Evolutionary conservation across 2,113 vertebrate genomes (phyloP).

Genomic region (Sinosuthora webbiana): DNA sequence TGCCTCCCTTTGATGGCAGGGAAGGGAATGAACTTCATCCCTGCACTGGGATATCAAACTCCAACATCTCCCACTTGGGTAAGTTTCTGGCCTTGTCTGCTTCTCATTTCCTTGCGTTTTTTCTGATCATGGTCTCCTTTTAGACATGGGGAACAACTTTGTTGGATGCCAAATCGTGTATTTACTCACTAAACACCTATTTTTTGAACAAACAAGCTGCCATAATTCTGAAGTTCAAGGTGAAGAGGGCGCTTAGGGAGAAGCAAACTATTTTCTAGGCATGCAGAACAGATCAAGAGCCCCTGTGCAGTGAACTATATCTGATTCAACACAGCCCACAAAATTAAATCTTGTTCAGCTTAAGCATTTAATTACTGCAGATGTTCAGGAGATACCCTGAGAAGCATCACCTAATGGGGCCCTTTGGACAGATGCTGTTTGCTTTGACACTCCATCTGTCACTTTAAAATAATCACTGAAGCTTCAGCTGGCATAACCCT

Average conservation of each 20-base stretch:
- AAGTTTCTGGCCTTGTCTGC: not conserved
- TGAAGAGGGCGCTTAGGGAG: not conserved
- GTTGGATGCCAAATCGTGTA: not conserved
- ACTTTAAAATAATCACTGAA: conserved; percentile 9
- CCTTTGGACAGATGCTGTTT: conserved; percentile 64
- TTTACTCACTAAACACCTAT: not conserved
- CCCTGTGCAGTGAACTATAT: not conserved
- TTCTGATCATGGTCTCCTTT: not conserved
- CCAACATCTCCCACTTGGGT: not conserved
- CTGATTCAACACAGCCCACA: conserved; percentile 22
- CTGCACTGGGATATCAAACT: not conserved
- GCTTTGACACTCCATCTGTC: conserved; percentile 57
- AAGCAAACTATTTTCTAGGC: not conserved
- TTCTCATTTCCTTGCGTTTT: not conserved
- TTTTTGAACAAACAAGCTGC: not conserved
- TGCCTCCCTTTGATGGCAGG: not conserved
- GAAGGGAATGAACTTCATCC: not conserved
- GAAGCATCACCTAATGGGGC: conserved; percentile 37
- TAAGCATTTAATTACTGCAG: conserved; percentile 54
- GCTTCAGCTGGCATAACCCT: conserved; percentile 8
- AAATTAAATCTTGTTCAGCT: conserved; percentile 40
- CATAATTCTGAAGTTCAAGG: not conserved
- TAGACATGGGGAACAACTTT: not conserved
- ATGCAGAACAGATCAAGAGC: not conserved
- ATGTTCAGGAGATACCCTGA: conserved; percentile 46